phyloP scores from a whole-genome alignment of 2,797 vertebrate species.

The Acanthornis magna region DNA sequence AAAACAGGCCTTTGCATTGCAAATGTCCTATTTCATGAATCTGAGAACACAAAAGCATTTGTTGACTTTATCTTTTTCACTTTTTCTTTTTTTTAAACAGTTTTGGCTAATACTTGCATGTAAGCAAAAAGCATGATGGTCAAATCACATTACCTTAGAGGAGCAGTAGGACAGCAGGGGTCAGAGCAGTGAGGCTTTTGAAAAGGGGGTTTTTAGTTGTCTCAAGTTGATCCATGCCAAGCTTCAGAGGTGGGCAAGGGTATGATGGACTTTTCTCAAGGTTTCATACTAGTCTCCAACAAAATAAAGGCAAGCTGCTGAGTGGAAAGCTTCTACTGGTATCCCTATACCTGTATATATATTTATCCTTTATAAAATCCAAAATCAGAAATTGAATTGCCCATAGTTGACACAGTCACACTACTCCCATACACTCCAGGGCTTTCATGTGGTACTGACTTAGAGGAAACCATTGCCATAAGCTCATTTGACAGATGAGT shows the following conservation, averaged over 20 bases:
- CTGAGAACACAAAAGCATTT: neutral
- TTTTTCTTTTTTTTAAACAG: neutral
- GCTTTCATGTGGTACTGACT: slow-evolving; percentile 44
- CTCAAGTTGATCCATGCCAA: neutral
- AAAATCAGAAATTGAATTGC: neutral
- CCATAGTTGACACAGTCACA: neutral
- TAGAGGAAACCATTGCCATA: slow-evolving; percentile 5
- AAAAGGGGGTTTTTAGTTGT: accelerated
- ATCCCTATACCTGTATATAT: neutral
- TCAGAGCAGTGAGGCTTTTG: neutral
- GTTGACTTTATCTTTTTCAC: neutral
- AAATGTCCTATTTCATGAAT: neutral
- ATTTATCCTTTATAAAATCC: neutral
- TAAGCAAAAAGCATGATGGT: neutral
- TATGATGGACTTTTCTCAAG: neutral
- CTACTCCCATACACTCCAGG: neutral
- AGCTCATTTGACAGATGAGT: slow-evolving; percentile 40
- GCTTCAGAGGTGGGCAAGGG: neutral
- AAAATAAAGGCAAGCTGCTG: neutral
- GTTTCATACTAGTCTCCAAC: neutral
- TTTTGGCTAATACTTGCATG: neutral
- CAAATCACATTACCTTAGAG: neutral
- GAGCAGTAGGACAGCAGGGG: neutral
- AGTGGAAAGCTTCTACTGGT: neutral
- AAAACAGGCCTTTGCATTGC: neutral